Base-by-base conservation (phyloP, 2,797 vertebrate genomes). In the Ctenopoma kingsleyae region DNA sequence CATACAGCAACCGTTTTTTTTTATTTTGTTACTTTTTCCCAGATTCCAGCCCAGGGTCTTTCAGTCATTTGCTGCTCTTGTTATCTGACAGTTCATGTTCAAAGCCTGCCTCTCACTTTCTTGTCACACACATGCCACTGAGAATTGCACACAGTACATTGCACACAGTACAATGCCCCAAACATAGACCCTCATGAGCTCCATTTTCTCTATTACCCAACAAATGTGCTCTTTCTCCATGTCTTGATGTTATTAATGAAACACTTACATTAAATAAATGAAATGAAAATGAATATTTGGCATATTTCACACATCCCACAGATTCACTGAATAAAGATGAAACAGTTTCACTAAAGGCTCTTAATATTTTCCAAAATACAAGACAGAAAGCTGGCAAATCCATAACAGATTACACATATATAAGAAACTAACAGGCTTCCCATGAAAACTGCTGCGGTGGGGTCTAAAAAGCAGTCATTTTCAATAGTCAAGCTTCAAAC, bases 401-500 rank as follows among this genome's bases (percentile, higher is more conserved):
- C 22, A 15, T 27, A 22, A 49, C 49, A 19, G 30, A 48, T 53
- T 41, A 44, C 30, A n/a, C n/a, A 10, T 46, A 44, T 30, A 47
- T 6, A 25, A 27, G 5, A 3, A 20, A 16, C 11, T 50, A 27
- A 65, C 32, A 38, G 11, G 15, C 5, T n/a, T 8, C 13, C 12
- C 1, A 11, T 46, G 16, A 46, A 56, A 44, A 53, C 6, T 20
- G 11, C 2, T 25, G 12, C 10, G 19, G 1, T 23, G 9, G 36
- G 44, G 49, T 11, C 5, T 1, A 3, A 17, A 52, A 35, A 35
- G 7, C 41, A 43, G 3, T 17, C 4, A 3, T 38, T 57, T 61
- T 71, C 23, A 57, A 46, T 54, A 35, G 12, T 30, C 15, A 20
- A 4, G 2, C 52, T 71, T 69, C 22, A 43, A 19, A 68, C 41